Conservation (phyloP, 2,888 invertebrate genomes). For the Cremastinae sp. region DNA sequence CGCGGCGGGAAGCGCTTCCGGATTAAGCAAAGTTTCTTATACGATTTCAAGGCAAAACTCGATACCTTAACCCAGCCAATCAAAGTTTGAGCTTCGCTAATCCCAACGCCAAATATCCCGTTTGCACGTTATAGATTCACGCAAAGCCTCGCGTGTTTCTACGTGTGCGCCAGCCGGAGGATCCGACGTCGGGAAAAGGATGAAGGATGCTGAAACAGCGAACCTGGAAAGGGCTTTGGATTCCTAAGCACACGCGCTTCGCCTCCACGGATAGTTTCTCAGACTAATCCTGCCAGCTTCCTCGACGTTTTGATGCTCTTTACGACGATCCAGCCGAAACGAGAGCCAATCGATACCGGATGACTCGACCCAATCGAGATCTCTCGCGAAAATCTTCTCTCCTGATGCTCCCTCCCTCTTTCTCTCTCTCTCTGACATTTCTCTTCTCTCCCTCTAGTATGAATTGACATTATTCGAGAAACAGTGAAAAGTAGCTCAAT, state of each 20-base stretch:
- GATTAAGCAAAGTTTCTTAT: slow-evolving; percentile 66
- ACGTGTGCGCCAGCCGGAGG: slow-evolving; percentile 3
- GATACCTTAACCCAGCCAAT: slow-evolving; percentile 78
- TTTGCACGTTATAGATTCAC: slow-evolving; percentile 69
- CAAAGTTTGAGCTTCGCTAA: slow-evolving; percentile 78
- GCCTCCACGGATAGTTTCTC: slow-evolving; percentile 10
- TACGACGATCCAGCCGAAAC: background rate
- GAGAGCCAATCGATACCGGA: slow-evolving; percentile 9
- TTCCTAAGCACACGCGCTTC: slow-evolving; percentile 6
- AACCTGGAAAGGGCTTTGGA: slow-evolving; percentile 37
- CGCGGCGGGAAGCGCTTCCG: slow-evolving; percentile 32
- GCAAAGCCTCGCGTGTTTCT: slow-evolving; percentile 3
- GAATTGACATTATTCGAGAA: no score
- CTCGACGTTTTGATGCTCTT: slow-evolving; percentile 4
- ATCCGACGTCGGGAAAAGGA: background rate
- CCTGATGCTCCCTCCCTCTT: background rate
- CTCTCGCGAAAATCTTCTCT: background rate
- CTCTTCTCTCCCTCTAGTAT: no score
- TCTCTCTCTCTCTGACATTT: background rate
- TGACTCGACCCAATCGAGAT: slow-evolving; percentile 10
- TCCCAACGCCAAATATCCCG: slow-evolving; percentile 76
- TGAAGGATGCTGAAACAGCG: background rate
- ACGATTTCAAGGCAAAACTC: slow-evolving; percentile 70
- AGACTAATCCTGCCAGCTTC: slow-evolving; percentile 37
- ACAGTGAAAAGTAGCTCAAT: no score